These are phyloP conservation scores for Congeria kusceri DNA, from an alignment of 2,888 invertebrate genomes.

Conservation along the genomic window DNA sequence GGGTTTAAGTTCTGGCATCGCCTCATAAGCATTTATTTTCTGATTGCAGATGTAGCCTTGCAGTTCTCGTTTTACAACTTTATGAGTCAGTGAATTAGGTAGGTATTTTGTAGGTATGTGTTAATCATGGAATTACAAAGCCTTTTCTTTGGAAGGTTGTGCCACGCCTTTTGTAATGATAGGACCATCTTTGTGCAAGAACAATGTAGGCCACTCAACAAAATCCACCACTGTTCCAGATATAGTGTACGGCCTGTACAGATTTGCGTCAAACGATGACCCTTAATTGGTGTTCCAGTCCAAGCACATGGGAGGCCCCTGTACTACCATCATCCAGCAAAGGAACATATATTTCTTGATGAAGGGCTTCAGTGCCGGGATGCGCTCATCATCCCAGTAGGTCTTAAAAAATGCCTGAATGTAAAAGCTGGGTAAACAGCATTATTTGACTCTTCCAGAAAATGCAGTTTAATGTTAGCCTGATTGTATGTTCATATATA, in stretches of 20 bases:
- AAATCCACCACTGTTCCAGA: slow-evolving; percentile 22
- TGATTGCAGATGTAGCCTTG: no score
- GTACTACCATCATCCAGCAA: slow-evolving; percentile 29
- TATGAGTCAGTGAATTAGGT: no score
- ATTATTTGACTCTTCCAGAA: background rate
- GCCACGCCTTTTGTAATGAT: slow-evolving; percentile 28
- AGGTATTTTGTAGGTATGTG: no score
- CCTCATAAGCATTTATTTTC: no score
- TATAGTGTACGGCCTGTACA: slow-evolving; percentile 32
- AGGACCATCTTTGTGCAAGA: slow-evolving; percentile 31
- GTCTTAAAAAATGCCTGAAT: background rate
- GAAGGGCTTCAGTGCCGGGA: background rate
- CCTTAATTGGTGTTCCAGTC: background rate
- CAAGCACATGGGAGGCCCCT: slow-evolving; percentile 11
- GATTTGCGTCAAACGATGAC: slow-evolving; percentile 14
- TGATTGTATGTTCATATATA: no score
- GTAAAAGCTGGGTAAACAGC: background rate
- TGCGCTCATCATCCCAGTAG: background rate
- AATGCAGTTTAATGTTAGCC: no score
- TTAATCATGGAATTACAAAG: no score
- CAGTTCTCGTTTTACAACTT: no score
- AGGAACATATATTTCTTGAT: slow-evolving; percentile 6
- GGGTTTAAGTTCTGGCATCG: no score
- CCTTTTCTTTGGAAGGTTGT: background rate
- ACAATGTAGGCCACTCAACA: slow-evolving; percentile 39